Evolutionary conservation across 2,113 vertebrate genomes (phyloP).

Genomic region (Labeo catla): DNA sequence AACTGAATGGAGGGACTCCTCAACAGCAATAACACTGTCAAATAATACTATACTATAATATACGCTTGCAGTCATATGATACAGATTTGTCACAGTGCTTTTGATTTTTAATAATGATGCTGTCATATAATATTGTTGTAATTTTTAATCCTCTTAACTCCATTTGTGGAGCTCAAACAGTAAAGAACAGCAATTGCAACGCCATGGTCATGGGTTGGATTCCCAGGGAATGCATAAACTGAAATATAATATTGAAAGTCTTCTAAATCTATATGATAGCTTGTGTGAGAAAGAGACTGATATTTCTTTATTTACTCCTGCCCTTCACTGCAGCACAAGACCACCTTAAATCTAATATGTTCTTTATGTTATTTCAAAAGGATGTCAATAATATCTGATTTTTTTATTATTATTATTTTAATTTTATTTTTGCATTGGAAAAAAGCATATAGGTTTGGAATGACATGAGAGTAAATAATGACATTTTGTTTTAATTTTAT

Average conservation of each 20-base stretch:
- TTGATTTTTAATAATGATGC: conserved; percentile 24
- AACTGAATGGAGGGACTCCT: conserved; percentile 1
- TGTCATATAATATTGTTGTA: background rate
- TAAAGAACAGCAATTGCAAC: background rate
- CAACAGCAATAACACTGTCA: background rate
- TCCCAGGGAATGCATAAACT: background rate
- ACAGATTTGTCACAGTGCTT: background rate
- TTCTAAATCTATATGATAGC: background rate
- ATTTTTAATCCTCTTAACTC: background rate
- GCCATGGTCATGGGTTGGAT: background rate
- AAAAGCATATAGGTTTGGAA: too few relatives aligned
- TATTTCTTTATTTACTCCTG: background rate
- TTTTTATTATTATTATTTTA: too few relatives aligned
- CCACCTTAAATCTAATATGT: background rate
- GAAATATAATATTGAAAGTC: background rate
- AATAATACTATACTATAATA: conserved; percentile 5
- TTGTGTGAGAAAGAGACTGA: background rate
- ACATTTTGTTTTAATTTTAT: background rate
- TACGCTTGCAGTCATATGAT: background rate
- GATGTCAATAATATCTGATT: background rate
- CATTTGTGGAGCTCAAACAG: background rate
- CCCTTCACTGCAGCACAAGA: background rate
- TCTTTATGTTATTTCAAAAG: background rate
- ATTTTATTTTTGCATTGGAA: too few relatives aligned
- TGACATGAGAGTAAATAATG: background rate